phyloP scores from a whole-genome alignment of 2,888 invertebrate species.

The Altica lythri region DNA sequence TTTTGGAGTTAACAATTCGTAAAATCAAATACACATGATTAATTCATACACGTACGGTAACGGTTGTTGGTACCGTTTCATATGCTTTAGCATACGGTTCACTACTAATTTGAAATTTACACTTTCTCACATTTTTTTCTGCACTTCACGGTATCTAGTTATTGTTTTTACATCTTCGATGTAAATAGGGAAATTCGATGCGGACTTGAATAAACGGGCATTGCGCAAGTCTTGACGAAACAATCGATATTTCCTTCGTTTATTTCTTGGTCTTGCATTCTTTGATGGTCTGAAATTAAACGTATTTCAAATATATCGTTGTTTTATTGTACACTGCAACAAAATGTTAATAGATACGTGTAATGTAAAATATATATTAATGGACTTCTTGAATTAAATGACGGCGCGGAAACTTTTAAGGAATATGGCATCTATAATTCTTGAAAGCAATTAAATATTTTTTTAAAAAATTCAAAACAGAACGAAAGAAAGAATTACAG shows the following conservation, averaged over 20 bases:
- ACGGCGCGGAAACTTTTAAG: too few species aligned
- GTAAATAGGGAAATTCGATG: conserved; percentile 21
- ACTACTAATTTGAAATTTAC: conserved; percentile 13
- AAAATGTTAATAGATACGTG: not conserved
- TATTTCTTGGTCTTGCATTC: too few species aligned
- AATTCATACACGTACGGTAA: too few species aligned
- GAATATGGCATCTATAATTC: too few species aligned
- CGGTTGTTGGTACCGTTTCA: conserved; percentile 1
- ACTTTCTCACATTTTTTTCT: conserved; percentile 23
- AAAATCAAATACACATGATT: conserved; percentile 3
- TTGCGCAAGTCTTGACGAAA: conserved; percentile 12
- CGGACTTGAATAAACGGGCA: conserved; percentile 6
- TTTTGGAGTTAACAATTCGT: not conserved
- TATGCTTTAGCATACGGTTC: conserved; percentile 1
- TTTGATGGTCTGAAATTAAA: conserved; percentile 9
- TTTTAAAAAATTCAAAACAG: too few species aligned
- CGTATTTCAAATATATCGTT: too few species aligned
- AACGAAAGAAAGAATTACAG: too few species aligned
- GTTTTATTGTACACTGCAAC: not conserved
- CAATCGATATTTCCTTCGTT: too few species aligned
- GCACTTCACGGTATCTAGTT: conserved; percentile 20
- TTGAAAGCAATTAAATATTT: too few species aligned
- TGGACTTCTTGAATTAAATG: too few species aligned
- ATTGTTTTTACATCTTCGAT: conserved; percentile 19
- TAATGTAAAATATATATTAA: too few species aligned